Evolutionary conservation across 2,888 invertebrate genomes (phyloP), one percentile per base, ranked within the genome.

Genomic region (Oxycera nigricornis): DNA sequence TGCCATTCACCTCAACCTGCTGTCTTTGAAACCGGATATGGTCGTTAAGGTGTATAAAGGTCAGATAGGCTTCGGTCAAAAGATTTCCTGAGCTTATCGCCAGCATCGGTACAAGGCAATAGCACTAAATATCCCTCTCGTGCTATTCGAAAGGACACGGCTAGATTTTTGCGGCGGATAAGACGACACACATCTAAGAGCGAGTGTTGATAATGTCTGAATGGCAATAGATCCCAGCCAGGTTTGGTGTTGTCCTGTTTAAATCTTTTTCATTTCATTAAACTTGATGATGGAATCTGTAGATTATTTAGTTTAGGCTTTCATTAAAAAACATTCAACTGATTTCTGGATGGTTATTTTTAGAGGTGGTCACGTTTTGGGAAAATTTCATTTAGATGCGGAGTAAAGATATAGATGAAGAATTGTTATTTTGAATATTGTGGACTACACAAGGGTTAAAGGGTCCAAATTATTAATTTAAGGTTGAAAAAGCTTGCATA

Each of bases 21-120:
- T 70, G 70, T 52, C 52, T 70, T 70, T 70, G 52, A 30, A 28
- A 70, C 55, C 70, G 70, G 70, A 70, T 55, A 52, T 70, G 52
- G 55, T 70, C 70, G 46, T 70, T 70, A 70, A 70, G 70, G 70
- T 52, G 41, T 55, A 55, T 55, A 22, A 62, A 41, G 52, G 70
- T 52, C 52, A 9, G 2, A 17, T n/a, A 55, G 55, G 17, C 55
- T 11, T 46, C 55, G 55, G 11, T 24, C 17, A 65, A 24, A 14
- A 22, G 7, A 24, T 65, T 65, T 14, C 39, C 65, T 20, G 24
- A 11, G 22, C 62, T 35, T 39, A 20, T 55, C 55, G 6, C 11
- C 9, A 6, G 20, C 17, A 24, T 1, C 24, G 20, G 55, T 4
- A 3, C 24, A 20, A 20, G 11, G 24, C 20, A 17, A 22, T 24